Percentiles rank a stretch among this genome's conserved stretches.
Conservation (phyloP, 2,797 vertebrate genomes). For the Spea hammondii region DNA sequence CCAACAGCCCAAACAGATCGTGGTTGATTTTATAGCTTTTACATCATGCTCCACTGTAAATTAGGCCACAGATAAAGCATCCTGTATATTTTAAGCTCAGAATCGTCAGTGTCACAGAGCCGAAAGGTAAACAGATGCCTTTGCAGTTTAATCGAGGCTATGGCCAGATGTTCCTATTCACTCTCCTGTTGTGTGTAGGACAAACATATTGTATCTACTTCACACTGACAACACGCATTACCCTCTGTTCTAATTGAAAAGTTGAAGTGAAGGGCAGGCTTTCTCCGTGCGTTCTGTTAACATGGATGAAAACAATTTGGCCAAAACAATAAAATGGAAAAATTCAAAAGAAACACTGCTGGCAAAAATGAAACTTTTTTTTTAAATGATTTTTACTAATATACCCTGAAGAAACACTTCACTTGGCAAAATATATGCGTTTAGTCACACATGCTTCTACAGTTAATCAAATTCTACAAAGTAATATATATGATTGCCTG, state of each 20-base stretch:
- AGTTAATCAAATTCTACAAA: slow-evolving; percentile 7
- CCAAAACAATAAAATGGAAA: slow-evolving; percentile 56
- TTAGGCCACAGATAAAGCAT: slow-evolving; percentile 79
- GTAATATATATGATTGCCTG: slow-evolving; percentile 27
- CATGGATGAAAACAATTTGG: slow-evolving; percentile 61
- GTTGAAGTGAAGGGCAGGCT: slow-evolving; percentile 67
- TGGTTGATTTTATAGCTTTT: slow-evolving; percentile 59
- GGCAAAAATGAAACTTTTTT: slow-evolving; percentile 27
- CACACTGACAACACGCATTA: slow-evolving; percentile 77
- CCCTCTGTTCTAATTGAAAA: slow-evolving; percentile 66
- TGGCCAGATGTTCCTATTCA: slow-evolving; percentile 77
- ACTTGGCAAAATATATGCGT: neutral
- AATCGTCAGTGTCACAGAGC: slow-evolving; percentile 83
- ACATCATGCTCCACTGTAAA: slow-evolving; percentile 70
- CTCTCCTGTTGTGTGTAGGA: slow-evolving; percentile 66
- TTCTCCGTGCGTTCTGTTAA: slow-evolving; percentile 61
- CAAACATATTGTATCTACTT: slow-evolving; percentile 77
- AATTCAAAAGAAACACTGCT: slow-evolving; percentile 2
- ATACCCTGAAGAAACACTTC: neutral
- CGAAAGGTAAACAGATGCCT: slow-evolving; percentile 88
- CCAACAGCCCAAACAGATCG: slow-evolving; percentile 61
- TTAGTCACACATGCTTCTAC: slow-evolving; percentile 5
- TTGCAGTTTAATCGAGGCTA: slow-evolving; percentile 71
- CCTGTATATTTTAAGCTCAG: slow-evolving; percentile 79
- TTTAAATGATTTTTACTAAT: neutral